Conservation (phyloP, 2,888 invertebrate genomes). For the Machimus atricapillus region DNA sequence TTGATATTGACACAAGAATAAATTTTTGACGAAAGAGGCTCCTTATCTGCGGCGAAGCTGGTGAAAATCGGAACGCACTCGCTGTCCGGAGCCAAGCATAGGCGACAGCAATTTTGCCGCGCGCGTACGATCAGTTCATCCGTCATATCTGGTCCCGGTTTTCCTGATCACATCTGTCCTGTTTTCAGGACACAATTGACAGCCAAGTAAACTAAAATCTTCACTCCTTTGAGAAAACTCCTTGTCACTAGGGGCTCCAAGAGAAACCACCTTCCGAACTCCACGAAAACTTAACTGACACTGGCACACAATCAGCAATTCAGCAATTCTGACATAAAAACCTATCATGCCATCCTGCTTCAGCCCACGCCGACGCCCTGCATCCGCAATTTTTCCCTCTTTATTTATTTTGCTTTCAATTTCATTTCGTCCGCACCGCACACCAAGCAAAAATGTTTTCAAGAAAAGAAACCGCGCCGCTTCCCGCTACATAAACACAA, state of each 20-base stretch:
- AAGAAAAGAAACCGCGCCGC: background rate
- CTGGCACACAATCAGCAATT: background rate
- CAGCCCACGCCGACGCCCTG: conserved; percentile 10
- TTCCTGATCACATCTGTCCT: background rate
- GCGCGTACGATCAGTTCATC: conserved; percentile 47
- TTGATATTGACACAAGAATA: conserved; percentile 61
- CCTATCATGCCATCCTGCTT: conserved; percentile 3
- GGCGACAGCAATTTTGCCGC: conserved; percentile 61
- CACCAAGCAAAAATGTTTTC: background rate
- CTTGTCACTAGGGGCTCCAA: background rate
- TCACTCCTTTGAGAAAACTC: background rate
- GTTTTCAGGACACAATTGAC: background rate
- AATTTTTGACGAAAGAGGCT: conserved; percentile 61
- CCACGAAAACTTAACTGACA: conserved; percentile 35
- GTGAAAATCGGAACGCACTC: conserved; percentile 63
- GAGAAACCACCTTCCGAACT: background rate
- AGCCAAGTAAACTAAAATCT: background rate
- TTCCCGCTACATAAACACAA: background rate
- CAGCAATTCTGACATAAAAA: background rate
- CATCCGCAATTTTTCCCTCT: background rate
- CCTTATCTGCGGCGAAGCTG: conserved; percentile 63
- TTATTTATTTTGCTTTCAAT: conserved; percentile 6
- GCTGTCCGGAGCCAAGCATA: conserved; percentile 61
- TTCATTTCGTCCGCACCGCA: background rate
- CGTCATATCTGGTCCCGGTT: background rate